Evolutionary conservation across 1,140 invertebrate genomes (phyloP).

Genomic region (honey bee (Apis mellifera)): Amel_HAv3.1 CM009937.2:8110001-8110500

Average conservation of each 20-base stretch:
- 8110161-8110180: not conserved
- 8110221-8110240: not conserved
- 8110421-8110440: not conserved
- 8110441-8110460: not conserved
- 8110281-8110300: slow-evolving; percentile 9
- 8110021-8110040: not conserved
- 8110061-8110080: not conserved
- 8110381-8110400: not conserved
- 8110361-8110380: not conserved
- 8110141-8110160: not conserved
- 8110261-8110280: slow-evolving; percentile 27
- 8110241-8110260: slow-evolving; percentile 13
- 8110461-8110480: not conserved
- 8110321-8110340: slow-evolving; percentile 15
- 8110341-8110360: not conserved
- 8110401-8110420: not conserved
- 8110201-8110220: not conserved
- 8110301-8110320: slow-evolving; percentile 7
- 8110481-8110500: not conserved
- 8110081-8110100: not conserved
- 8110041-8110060: slow-evolving; percentile 10
- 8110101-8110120: not conserved
- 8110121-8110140: slow-evolving; percentile 1
- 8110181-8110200: no score
- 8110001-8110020: not conserved